Conservation (phyloP, 2,797 vertebrate genomes). For the Cossypha caffra region DNA sequence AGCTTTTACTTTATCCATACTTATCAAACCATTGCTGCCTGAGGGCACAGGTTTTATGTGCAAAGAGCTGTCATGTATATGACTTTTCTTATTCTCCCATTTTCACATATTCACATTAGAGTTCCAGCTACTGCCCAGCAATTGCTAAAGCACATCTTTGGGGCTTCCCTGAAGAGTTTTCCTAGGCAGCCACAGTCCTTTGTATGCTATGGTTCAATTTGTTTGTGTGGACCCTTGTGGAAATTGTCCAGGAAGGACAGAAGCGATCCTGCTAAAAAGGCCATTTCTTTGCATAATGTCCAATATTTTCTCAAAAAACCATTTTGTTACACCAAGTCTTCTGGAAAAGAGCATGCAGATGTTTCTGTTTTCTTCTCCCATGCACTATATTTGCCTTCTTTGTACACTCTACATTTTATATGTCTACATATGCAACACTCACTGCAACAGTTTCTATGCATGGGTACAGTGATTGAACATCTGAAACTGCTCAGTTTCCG, state of each 20-base stretch:
- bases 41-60: background rate
- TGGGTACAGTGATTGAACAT: background rate
- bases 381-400: background rate
- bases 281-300: background rate
- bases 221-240: background rate
- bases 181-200: background rate
- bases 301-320: background rate
- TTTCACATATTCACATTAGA: background rate
- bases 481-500: background rate
- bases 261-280: accelerated
- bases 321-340: background rate
- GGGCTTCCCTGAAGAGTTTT: background rate
- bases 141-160: background rate
- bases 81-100: background rate
- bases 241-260: background rate
- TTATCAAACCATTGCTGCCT: background rate
- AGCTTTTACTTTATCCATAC: background rate
- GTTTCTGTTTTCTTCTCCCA: background rate
- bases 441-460: background rate
- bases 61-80: background rate
- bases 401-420: background rate
- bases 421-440: background rate
- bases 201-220: background rate
- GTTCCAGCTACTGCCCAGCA: background rate
- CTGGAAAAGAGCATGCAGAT: background rate